Evolutionary conservation across 2,888 invertebrate species (phyloP).

Genomic region (Pyrgus malvae): DNA sequence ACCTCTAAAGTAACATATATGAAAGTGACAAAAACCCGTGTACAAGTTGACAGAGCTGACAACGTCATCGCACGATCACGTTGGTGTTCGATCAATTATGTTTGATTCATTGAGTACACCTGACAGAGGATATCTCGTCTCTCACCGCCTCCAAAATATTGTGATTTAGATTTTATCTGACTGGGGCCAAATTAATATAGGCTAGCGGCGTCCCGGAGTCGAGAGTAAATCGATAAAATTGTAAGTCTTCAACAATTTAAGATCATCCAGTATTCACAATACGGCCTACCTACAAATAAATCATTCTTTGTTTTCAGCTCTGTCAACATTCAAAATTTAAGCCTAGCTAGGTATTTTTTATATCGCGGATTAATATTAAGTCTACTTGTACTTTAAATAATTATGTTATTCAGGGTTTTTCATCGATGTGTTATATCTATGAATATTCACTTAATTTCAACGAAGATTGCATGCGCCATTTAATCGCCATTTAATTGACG

Average conservation of each 20-base stretch:
- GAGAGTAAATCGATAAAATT: slow-evolving; percentile 23
- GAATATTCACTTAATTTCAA: too few relatives aligned
- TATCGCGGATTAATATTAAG: too few relatives aligned
- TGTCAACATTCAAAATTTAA: too few relatives aligned
- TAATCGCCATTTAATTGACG: too few relatives aligned
- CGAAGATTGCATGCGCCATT: too few relatives aligned
- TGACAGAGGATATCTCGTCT: slow-evolving; percentile 49
- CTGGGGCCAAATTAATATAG: slow-evolving; percentile 42
- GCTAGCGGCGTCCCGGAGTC: slow-evolving; percentile 32
- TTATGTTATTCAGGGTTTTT: too few relatives aligned
- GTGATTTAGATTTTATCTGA: slow-evolving; percentile 73
- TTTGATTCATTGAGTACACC: slow-evolving; percentile 69
- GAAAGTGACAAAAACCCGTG: slow-evolving; percentile 65
- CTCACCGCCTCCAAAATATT: slow-evolving; percentile 69
- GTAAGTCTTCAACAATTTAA: not conserved
- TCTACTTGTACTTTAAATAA: too few relatives aligned
- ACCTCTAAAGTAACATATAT: slow-evolving; percentile 33
- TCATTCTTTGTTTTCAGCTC: too few relatives aligned
- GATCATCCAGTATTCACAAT: too few relatives aligned
- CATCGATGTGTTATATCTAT: too few relatives aligned
- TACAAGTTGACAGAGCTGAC: slow-evolving; percentile 55
- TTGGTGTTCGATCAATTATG: slow-evolving; percentile 69
- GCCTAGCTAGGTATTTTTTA: too few relatives aligned
- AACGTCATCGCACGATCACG: slow-evolving; percentile 45
- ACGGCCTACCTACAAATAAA: too few relatives aligned